Evolutionary conservation across 2,113 vertebrate species (phyloP).

Genomic region (Neotoma lepida): DNA sequence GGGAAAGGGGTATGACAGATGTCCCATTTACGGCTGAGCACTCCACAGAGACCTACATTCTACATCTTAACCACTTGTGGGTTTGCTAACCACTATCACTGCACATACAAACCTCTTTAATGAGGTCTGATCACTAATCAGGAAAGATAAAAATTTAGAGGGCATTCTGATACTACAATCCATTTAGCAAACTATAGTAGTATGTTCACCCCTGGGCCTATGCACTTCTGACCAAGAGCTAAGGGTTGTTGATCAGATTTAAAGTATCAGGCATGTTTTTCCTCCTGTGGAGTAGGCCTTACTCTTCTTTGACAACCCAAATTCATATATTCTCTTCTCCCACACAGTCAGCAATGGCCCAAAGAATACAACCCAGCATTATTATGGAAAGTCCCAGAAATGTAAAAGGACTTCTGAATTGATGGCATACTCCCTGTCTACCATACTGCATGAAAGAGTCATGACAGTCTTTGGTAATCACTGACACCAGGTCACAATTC

Average conservation of each 20-base stretch:
- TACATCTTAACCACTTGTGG: background rate
- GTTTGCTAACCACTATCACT: background rate
- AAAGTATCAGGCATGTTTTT: no score
- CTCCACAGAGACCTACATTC: background rate
- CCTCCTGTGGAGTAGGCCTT: background rate
- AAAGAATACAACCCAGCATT: background rate
- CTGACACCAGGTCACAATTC: slow-evolving; percentile 83
- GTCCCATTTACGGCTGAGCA: background rate
- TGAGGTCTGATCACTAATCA: background rate
- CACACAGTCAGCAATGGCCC: background rate
- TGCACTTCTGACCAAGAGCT: background rate
- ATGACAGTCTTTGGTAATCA: background rate
- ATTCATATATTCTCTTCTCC: background rate
- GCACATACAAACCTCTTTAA: background rate
- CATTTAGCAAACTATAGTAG: background rate
- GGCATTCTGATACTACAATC: background rate
- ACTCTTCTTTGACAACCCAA: slow-evolving; percentile 1
- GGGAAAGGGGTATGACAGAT: no score
- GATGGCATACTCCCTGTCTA: slow-evolving; percentile 68
- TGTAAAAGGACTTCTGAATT: slow-evolving; percentile 3
- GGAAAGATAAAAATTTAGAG: background rate
- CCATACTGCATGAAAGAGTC: slow-evolving; percentile 79
- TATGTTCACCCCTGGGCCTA: background rate
- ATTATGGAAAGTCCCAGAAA: background rate
- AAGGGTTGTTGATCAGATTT: background rate